Conservation (phyloP, 53 echinoderm and acorn worm species). For the Hippasteria phrygiana region DNA sequence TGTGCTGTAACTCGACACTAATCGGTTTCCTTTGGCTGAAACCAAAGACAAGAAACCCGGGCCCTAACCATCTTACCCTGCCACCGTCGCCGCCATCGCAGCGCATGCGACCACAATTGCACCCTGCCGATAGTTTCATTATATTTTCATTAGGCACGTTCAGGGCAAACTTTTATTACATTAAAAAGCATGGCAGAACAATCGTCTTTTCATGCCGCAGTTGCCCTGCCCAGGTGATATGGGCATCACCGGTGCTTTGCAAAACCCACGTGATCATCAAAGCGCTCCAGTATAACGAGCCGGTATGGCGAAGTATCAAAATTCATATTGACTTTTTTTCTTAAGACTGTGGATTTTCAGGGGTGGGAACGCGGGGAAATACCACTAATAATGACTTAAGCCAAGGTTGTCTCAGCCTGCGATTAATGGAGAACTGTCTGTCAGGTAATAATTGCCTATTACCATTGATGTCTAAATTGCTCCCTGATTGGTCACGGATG, state of each 20-base stretch:
- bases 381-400: conserved; percentile 4
- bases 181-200: conserved; percentile 31
- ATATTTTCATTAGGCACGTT: conserved; percentile 64
- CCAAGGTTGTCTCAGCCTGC: not conserved
- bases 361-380: conserved; percentile 17
- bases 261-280: not conserved
- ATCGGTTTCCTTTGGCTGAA: conserved; percentile 13
- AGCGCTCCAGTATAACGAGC: no score
- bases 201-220: conserved; percentile 37
- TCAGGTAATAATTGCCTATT: conserved; percentile 15
- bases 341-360: not conserved
- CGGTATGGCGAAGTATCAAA: no score
- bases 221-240: not conserved
- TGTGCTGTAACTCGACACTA: not conserved
- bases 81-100: not conserved
- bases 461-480: conserved; percentile 50
- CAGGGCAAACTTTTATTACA: conserved; percentile 45
- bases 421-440: not conserved
- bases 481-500: conserved; percentile 9
- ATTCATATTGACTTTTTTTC: not conserved
- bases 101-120: not conserved
- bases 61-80: not conserved
- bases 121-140: conserved; percentile 40
- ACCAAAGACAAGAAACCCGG: not conserved
- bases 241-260: no score